Conservation (phyloP, 2,888 invertebrate species). For the Rutpela maculata region DNA sequence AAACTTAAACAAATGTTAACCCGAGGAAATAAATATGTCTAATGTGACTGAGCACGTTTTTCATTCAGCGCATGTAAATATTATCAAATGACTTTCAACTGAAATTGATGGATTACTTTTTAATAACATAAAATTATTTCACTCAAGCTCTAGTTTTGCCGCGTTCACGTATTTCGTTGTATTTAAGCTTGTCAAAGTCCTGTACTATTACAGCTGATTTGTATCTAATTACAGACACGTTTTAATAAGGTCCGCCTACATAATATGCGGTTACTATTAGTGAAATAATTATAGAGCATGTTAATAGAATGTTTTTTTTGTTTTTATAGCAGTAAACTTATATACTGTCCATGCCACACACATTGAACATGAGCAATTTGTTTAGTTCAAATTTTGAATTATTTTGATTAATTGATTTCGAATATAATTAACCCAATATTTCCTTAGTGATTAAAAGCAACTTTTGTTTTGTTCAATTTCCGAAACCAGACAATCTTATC, state of each 20-base stretch:
- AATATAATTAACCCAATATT: too few relatives aligned
- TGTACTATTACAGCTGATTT: background rate
- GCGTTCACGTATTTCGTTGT: background rate
- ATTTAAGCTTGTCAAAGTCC: background rate
- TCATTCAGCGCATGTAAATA: background rate
- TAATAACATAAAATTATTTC: background rate
- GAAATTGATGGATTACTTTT: slow-evolving; percentile 3
- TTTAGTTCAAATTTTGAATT: background rate
- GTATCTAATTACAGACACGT: slow-evolving; percentile 7
- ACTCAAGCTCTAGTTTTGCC: background rate
- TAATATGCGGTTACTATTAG: slow-evolving; percentile 1
- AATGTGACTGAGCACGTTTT: background rate
- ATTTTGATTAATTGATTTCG: too few relatives aligned
- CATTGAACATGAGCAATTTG: background rate
- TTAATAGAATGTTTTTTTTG: background rate
- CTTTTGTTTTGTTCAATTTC: too few relatives aligned
- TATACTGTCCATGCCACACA: background rate
- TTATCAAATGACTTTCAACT: background rate
- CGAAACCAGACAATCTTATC: too few relatives aligned
- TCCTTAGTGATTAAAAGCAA: too few relatives aligned
- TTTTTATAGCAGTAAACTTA: background rate
- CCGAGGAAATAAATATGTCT: background rate
- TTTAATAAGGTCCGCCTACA: background rate
- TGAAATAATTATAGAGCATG: background rate
- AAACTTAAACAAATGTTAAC: background rate